Evolutionary conservation across 2,113 vertebrate species (phyloP).

Genomic region (Megalops atlanticus): DNA sequence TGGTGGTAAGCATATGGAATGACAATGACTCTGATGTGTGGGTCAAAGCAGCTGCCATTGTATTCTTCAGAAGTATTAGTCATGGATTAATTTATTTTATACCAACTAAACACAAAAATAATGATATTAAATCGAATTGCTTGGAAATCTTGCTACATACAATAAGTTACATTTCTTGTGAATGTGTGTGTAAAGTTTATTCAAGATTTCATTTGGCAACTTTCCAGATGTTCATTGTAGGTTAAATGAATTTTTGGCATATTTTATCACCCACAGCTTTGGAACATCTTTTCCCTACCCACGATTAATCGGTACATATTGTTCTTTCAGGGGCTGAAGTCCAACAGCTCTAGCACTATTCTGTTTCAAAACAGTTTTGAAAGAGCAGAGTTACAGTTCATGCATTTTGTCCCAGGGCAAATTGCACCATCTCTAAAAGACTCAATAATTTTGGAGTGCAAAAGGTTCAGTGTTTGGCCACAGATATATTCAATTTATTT

Average conservation of each 20-base stretch:
- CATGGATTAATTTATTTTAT: conserved; percentile 39
- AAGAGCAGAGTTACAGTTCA: neutral
- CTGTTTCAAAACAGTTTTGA: neutral
- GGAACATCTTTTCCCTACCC: neutral
- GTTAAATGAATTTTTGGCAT: neutral
- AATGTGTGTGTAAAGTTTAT: neutral
- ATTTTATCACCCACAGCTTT: neutral
- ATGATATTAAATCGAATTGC: no score
- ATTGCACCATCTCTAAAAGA: conserved; percentile 29
- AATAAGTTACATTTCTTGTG: neutral
- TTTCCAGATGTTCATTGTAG: neutral
- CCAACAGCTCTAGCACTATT: neutral
- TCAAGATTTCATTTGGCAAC: neutral
- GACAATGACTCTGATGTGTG: conserved; percentile 60
- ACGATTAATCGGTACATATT: neutral
- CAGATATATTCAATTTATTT: conserved; percentile 38
- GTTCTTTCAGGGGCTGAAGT: neutral
- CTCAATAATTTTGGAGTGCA: conserved; percentile 21
- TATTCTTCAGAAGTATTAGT: conserved; percentile 44
- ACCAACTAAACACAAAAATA: no score
- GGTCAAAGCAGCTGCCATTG: conserved; percentile 45
- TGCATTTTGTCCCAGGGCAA: neutral
- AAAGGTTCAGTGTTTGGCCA: conserved; percentile 32
- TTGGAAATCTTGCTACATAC: no score
- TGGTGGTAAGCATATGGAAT: conserved; percentile 51